Percentiles rank a stretch among this genome's conserved stretches.
phyloP scores from a whole-genome alignment of 2,888 invertebrate species.

The Erpobdella octoculata region DNA sequence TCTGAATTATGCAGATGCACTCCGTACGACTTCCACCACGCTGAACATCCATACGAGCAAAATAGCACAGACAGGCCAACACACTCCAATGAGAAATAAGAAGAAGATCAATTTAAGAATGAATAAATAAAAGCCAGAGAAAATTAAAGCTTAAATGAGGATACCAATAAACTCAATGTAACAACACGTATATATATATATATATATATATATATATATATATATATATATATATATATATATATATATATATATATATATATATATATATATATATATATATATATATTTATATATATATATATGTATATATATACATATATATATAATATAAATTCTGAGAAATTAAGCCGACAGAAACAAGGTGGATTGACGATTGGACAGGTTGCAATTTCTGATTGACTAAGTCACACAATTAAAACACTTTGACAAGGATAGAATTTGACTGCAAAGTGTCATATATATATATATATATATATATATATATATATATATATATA shows the following conservation, averaged over 20 bases:
- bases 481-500: too few relatives aligned
- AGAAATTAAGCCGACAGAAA: too few relatives aligned
- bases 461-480: too few relatives aligned
- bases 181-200: background rate
- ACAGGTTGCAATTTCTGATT: too few relatives aligned
- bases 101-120: background rate
- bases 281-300: too few relatives aligned
- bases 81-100: too few relatives aligned
- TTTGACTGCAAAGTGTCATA: too few relatives aligned
- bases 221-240: background rate
- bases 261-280: too few relatives aligned
- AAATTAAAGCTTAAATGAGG: slow-evolving; percentile 1
- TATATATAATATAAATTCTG: background rate
- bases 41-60: background rate
- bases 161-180: background rate
- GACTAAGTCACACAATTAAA: too few relatives aligned
- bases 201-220: background rate
- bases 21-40: background rate
- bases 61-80: background rate
- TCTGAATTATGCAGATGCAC: slow-evolving; percentile 7
- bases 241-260: background rate
- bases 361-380: too few relatives aligned
- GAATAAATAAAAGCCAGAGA: slow-evolving; percentile 10
- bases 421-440: too few relatives aligned
- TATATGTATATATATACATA: background rate